phyloP scores from a whole-genome alignment of 2,888 invertebrate genomes.

The Steinernema scapterisci region DNA sequence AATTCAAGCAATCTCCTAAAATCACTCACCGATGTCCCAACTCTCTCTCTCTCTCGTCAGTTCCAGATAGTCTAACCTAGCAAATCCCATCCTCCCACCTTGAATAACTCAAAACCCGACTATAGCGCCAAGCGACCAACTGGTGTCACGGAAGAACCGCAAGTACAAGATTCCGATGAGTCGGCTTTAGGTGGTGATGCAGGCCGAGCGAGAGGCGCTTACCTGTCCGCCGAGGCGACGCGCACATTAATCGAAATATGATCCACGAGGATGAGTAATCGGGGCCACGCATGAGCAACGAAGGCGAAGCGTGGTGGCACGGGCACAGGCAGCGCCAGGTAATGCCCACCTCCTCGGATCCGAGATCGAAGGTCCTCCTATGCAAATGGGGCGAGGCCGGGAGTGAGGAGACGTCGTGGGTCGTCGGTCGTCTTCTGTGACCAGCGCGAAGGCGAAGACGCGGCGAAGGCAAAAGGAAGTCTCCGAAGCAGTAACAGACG shows the following conservation, averaged over 20 bases:
- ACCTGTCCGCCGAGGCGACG: neutral
- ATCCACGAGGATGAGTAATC: conserved; percentile 10
- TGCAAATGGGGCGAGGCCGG: neutral
- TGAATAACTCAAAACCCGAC: too few relatives aligned
- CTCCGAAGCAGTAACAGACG: conserved; percentile 2
- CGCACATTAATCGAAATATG: conserved; percentile 25
- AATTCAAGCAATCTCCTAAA: too few relatives aligned
- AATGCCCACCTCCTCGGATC: neutral
- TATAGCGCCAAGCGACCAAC: too few relatives aligned
- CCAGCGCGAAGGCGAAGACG: neutral
- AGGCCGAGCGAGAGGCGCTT: neutral
- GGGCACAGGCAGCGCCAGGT: conserved; percentile 26
- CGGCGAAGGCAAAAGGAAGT: neutral
- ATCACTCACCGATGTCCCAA: too few relatives aligned
- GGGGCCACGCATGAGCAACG: conserved; percentile 10
- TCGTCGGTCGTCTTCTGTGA: neutral
- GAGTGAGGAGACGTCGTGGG: neutral
- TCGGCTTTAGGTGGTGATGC: too few relatives aligned
- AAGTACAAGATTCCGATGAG: too few relatives aligned
- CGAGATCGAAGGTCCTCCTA: neutral
- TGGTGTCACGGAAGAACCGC: too few relatives aligned
- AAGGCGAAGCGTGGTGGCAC: conserved; percentile 21
- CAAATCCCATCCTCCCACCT: too few relatives aligned
- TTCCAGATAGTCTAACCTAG: too few relatives aligned
- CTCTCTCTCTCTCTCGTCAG: too few relatives aligned